Percentiles rank a stretch among this genome's conserved stretches.
Conservation (phyloP, 2,797 vertebrate species). For the Rachycentron canadum region DNA sequence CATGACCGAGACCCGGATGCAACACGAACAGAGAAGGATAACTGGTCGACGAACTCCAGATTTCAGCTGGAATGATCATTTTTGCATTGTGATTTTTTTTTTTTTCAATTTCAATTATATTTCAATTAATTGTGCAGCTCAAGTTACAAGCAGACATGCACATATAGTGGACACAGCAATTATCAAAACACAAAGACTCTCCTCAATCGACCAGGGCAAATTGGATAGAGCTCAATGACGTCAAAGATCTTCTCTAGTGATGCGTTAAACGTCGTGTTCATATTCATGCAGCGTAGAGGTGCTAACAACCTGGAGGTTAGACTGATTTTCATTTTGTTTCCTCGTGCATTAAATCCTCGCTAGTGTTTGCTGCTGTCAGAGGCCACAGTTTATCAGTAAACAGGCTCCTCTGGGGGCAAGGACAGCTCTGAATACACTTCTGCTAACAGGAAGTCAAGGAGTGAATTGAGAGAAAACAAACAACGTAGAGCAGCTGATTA, state of each 20-base stretch:
- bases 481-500: neutral
- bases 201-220: too few relatives aligned
- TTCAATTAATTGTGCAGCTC: too few relatives aligned
- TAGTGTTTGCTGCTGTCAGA: neutral
- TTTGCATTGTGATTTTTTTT: too few relatives aligned
- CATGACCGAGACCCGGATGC: too few relatives aligned
- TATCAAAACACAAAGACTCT: neutral
- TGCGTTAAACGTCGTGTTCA: too few relatives aligned
- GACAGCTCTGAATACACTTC: neutral
- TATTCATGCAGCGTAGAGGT: too few relatives aligned
- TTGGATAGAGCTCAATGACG: too few relatives aligned
- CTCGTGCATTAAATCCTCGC: neutral
- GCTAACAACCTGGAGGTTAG: neutral
- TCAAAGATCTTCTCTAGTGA: too few relatives aligned
- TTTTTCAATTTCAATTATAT: too few relatives aligned
- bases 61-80: too few relatives aligned
- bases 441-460: neutral
- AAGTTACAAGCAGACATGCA: neutral
- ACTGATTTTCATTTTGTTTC: neutral
- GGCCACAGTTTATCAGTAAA: constrained; percentile 1
- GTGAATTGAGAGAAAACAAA: neutral
- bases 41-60: too few relatives aligned
- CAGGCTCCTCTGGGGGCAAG: neutral
- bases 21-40: too few relatives aligned
- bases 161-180: neutral